Evolutionary conservation across 2,888 invertebrate species (phyloP), one percentile per base, ranked within the genome.

Genomic region (Eilema caniola): DNA sequence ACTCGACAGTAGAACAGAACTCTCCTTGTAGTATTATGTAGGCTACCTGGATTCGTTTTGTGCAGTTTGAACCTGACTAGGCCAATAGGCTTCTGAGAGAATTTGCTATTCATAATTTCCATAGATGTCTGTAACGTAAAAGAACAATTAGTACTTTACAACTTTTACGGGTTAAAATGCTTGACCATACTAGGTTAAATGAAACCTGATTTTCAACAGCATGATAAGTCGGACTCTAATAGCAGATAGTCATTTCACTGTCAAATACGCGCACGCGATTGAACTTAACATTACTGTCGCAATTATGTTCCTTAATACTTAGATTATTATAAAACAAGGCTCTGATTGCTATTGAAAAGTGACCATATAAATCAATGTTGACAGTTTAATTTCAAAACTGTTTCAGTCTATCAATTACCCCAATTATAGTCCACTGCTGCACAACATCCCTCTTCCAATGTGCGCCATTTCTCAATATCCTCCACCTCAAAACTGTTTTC

Each of bases 1-100:
- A 86, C 31, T 11, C 89, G 81, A 10, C 88, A 85, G 47, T 83
- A 82, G 24, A 87, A 75, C 24, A 89, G 62, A 0, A 87, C 87
- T 2, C 75, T 66, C 1, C 89, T 77, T 5, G 88, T 71, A 0
- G 86, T 80, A 0, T 83, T 72, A 68, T 90, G 87, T 1, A 90
- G 70, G 0, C 87, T 87, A 56, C 72, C 74, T 2, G 66, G 60
- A 24, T 80, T 61, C 2, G 5, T 61, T 10, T n/a, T n/a, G 53
- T n/a, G 2, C 53, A n/a, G 53, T 20, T 53, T 53, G n/a, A 53
- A 53, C 20, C n/a, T 20, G 2, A 53, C n/a, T n/a, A 53, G n/a
- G 53, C 53, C 10, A n/a, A 53, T 8, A n/a, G 53, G 53, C 53
- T 20, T 53, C n/a, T 20, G 53, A 53, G 53, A 53, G 2, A n/a